Conservation (phyloP, 2,797 vertebrate species). For the Ptychadena robeensis region DNA sequence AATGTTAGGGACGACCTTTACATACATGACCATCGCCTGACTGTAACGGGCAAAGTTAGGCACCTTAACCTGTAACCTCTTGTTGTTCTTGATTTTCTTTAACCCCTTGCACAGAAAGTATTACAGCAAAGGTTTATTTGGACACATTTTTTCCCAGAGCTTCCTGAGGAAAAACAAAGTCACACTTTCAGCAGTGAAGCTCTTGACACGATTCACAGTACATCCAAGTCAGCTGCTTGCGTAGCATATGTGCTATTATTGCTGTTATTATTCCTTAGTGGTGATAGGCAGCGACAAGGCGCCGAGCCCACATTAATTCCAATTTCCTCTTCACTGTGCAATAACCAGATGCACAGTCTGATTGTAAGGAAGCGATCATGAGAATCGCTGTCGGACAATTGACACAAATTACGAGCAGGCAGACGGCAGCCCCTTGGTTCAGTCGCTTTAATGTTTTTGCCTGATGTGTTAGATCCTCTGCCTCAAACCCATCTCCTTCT, state of each 20-base stretch:
- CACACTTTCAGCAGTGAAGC: conserved; percentile 4
- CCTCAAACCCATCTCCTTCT: conserved; percentile 31
- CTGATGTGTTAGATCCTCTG: conserved; percentile 3
- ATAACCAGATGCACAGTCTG: background rate
- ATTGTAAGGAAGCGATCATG: background rate
- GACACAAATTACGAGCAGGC: background rate
- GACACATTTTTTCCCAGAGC: background rate
- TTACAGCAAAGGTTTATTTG: background rate
- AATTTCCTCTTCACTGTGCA: conserved; percentile 5
- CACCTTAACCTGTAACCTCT: no score
- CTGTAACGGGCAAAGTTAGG: no score
- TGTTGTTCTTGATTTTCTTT: no score
- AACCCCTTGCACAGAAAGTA: background rate
- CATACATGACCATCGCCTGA: no score
- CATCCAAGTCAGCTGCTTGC: conserved; percentile 32
- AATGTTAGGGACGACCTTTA: no score
- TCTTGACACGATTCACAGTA: conserved; percentile 18
- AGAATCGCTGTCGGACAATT: background rate
- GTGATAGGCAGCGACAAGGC: conserved; percentile 10
- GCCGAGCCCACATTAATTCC: background rate
- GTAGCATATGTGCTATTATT: conserved; percentile 19
- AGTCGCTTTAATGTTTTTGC: background rate
- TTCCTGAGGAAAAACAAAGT: conserved; percentile 10
- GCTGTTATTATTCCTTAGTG: conserved; percentile 19
- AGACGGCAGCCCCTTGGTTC: background rate